phyloP scores from a whole-genome alignment of 92 coral and sea anemone species.

The Epizoanthus stellaris region DNA sequence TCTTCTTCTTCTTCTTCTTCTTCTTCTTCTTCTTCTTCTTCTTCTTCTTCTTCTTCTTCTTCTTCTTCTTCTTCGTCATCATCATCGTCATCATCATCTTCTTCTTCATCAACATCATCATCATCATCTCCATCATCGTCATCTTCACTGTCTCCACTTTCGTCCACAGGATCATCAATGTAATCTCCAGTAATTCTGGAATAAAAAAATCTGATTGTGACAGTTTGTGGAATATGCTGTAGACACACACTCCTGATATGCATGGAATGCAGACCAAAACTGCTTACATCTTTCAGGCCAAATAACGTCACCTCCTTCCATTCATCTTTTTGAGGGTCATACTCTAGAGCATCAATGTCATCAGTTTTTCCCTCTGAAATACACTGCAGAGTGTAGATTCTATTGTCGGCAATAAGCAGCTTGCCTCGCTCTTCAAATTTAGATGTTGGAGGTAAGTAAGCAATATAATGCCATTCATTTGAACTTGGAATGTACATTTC shows the following conservation, averaged over 20 bases:
- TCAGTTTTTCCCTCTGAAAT: background rate
- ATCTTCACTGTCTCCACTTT: background rate
- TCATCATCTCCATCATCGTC: too few species aligned
- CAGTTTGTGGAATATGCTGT: background rate
- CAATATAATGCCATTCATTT: conserved; percentile 46
- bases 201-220: background rate
- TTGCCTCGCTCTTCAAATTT: background rate
- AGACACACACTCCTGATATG: background rate
- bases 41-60: too few species aligned
- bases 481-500: conserved; percentile 58
- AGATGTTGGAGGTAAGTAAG: background rate
- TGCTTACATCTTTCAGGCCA: background rate
- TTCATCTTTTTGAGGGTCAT: background rate
- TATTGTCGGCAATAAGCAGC: background rate
- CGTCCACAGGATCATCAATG: background rate
- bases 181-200: conserved; percentile 5
- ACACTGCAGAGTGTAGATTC: background rate
- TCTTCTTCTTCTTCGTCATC: too few species aligned
- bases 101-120: too few species aligned
- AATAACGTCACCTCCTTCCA: background rate
- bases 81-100: background rate
- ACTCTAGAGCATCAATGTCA: background rate
- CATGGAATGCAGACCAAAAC: background rate
- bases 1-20: too few species aligned
- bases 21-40: too few species aligned